Evolutionary conservation across 2,888 invertebrate genomes (phyloP), one percentile per base, ranked within the genome.

Genomic region (Tetranychus truncatus): DNA sequence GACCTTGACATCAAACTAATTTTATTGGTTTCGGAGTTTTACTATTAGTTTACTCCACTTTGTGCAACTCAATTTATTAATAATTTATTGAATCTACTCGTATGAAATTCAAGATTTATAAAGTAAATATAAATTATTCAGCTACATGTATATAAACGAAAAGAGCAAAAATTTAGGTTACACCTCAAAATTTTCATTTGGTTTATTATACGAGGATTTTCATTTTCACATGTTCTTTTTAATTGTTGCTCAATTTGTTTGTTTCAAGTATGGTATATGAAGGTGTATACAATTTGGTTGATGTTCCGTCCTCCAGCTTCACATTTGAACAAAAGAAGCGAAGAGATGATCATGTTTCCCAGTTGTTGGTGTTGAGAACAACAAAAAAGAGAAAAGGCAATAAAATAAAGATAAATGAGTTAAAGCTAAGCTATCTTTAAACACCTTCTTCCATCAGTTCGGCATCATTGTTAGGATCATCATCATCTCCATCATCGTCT

Each of bases 381-480:
- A 69, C 11, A 69, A 24, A 69, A 11, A 69, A 21, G 11, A 69
- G 69, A 20, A 24, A 21, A 21, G 20, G 69, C n/a, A 69, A 69
- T 24, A 69, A 69, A 69, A 69, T 20, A 69, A 69, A 69, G 20
- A 24, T 20, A 69, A 69, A 11, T 21, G 11, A 69, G 11, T 11
- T 24, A 69, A 69, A 24, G n/a, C 34, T 21, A 69, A 69, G 11
- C 34, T 24, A 69, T 69, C 34, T 21, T 24, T 69, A 69, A 69
- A 69, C 34, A 24, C 69, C 69, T 24, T 24, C 69, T 6, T 69
- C 69, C 69, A 69, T 24, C 11, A 69, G 69, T 21, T 69, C 21
- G 20, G 20, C 69, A 44, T 11, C 45, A 72, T 72, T 45, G n/a
- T 45, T 34, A 20, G 21, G 18, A 9, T n/a, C 18, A 34, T 45